phyloP scores from a whole-genome alignment of 2,797 vertebrate species.

The Anomalospiza imberbis region DNA sequence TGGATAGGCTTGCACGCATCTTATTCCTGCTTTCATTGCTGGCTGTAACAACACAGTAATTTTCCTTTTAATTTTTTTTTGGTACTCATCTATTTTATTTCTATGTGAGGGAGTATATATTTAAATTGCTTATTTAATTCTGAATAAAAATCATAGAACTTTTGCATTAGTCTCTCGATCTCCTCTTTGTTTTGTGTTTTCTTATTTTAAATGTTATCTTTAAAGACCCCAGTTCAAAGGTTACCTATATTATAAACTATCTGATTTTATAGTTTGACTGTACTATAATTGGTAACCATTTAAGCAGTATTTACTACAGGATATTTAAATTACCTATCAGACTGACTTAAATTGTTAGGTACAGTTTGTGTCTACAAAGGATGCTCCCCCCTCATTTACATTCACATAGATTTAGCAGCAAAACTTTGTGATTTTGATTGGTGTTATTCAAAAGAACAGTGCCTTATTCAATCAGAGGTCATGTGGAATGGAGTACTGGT shows the following conservation, averaged over 20 bases:
- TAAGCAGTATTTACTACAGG: background rate
- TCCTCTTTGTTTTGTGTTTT: background rate
- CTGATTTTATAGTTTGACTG: background rate
- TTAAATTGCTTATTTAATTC: background rate
- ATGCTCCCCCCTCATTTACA: background rate
- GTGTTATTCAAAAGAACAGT: background rate
- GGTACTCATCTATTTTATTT: background rate
- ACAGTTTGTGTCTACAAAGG: background rate
- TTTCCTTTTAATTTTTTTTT: background rate
- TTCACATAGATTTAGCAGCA: background rate
- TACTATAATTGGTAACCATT: background rate
- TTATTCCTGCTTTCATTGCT: background rate
- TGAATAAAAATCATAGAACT: background rate
- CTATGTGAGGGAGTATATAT: background rate
- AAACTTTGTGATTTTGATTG: background rate
- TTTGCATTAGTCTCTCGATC: background rate
- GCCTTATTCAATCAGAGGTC: background rate
- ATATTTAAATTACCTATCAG: background rate
- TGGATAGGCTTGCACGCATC: background rate
- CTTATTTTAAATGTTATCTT: background rate
- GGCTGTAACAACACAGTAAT: background rate
- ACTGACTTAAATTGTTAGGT: background rate
- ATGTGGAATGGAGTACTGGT: background rate
- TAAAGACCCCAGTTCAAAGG: background rate
- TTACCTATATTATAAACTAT: background rate